Evolutionary conservation across 1,140 invertebrate species (phyloP).

Genomic region (Lanistes nyassanus): DNA sequence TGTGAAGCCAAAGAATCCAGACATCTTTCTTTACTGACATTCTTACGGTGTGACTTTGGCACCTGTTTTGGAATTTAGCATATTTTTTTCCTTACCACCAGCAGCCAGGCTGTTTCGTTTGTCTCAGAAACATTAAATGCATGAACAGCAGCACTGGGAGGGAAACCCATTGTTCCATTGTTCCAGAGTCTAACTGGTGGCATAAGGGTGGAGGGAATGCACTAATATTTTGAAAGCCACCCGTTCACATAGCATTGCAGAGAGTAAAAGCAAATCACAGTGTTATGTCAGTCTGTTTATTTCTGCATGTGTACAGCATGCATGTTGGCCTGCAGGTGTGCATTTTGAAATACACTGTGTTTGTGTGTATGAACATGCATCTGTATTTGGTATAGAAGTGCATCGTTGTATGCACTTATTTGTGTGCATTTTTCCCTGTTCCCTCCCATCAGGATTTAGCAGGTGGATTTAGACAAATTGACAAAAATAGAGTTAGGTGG

Average conservation of each 20-base stretch:
- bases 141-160: neutral
- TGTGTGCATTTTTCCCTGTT: neutral
- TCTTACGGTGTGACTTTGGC: neutral
- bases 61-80: too few relatives aligned
- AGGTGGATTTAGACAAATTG: neutral
- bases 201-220: constrained; percentile 9
- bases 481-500: neutral
- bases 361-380: neutral
- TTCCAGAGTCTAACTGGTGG: neutral
- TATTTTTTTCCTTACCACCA: too few relatives aligned
- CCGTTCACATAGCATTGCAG: constrained; percentile 32
- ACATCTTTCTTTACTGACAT: neutral
- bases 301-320: neutral
- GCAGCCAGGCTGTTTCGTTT: too few relatives aligned
- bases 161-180: neutral
- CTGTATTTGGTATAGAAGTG: neutral
- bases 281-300: neutral
- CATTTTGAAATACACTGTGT: neutral
- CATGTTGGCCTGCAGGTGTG: neutral
- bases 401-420: neutral
- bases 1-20: neutral
- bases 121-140: too few relatives aligned
- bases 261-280: constrained; percentile 36
- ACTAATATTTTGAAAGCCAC: constrained; percentile 27
- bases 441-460: neutral